phyloP scores from a whole-genome alignment of 2,888 invertebrate species.

The Macrophya annulata region DNA sequence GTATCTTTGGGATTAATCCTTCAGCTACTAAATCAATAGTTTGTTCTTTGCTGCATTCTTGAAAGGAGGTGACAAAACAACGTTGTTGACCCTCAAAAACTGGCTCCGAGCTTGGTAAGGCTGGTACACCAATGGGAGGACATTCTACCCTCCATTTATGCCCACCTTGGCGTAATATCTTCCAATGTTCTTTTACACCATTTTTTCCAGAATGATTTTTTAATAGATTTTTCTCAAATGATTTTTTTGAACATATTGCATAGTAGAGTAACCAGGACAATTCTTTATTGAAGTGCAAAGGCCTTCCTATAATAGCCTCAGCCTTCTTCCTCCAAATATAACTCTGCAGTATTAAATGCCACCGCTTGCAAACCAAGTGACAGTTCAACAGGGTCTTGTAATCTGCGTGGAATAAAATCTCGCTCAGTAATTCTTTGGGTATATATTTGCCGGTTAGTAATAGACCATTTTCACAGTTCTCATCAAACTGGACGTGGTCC shows the following conservation, averaged over 20 bases:
- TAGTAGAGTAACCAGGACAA: constrained; percentile 79
- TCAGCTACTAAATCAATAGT: constrained; percentile 77
- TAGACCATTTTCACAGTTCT: constrained; percentile 75
- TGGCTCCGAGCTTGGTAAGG: constrained; percentile 76
- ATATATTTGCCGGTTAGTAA: constrained; percentile 75
- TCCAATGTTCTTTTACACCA: constrained; percentile 77
- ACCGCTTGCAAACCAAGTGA: constrained; percentile 80
- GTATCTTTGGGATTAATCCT: constrained; percentile 77
- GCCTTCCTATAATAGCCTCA: constrained; percentile 66
- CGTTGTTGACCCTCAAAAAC: constrained; percentile 77
- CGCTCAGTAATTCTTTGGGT: constrained; percentile 80
- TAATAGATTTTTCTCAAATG: constrained; percentile 80
- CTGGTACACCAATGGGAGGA: constrained; percentile 79
- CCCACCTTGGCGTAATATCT: constrained; percentile 76
- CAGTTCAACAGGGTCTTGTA: constrained; percentile 77
- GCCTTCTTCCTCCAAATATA: constrained; percentile 79
- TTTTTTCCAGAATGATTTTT: constrained; percentile 81
- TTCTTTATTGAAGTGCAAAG: constrained; percentile 69
- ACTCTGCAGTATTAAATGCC: constrained; percentile 79
- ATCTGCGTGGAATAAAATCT: constrained; percentile 78
- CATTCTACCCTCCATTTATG: constrained; percentile 80
- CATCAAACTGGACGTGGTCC: constrained; percentile 60
- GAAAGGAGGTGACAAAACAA: constrained; percentile 83
- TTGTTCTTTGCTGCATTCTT: constrained; percentile 80
- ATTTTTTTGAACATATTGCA: constrained; percentile 76